A percentile compares a stretch with the other conserved stretches of the same genome.
These are phyloP conservation scores for Tursiops truncatus DNA, from an alignment of 2,113 vertebrate genomes.

Conservation along the genomic window DNA sequence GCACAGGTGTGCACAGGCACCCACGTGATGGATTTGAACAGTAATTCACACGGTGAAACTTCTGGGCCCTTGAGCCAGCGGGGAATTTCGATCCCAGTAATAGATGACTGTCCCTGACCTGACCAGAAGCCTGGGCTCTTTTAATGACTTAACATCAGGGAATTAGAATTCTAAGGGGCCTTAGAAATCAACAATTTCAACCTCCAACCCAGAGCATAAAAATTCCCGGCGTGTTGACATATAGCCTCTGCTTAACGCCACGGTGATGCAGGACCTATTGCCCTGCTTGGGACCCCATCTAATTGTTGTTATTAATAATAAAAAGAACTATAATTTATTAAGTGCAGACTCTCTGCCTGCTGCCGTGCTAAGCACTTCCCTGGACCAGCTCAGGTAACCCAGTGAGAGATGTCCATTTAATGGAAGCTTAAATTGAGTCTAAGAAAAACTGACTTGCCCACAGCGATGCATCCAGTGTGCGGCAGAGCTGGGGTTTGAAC, in stretches of 20 bases:
- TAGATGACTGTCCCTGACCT: constrained; percentile 22
- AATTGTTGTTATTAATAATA: neutral
- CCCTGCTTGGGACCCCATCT: neutral
- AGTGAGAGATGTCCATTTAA: neutral
- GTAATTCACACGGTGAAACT: neutral
- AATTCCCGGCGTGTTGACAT: neutral
- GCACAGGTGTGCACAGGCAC: neutral
- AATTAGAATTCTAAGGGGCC: neutral
- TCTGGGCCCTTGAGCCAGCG: neutral
- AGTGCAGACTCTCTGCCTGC: neutral
- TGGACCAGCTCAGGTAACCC: neutral
- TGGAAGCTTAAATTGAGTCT: neutral
- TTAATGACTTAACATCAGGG: constrained; percentile 18
- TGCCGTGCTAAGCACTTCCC: neutral
- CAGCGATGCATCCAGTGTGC: neutral
- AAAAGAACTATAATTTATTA: neutral
- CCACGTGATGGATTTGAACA: neutral
- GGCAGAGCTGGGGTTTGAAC: neutral
- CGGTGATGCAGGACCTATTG: neutral
- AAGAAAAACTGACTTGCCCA: neutral
- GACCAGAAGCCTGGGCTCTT: neutral
- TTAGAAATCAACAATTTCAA: constrained; percentile 44
- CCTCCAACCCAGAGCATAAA: neutral
- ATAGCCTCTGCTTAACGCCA: neutral
- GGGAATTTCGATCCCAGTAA: neutral